phyloP scores from a whole-genome alignment of 2,888 invertebrate genomes.

The Hirtodrosophila cameraria region DNA sequence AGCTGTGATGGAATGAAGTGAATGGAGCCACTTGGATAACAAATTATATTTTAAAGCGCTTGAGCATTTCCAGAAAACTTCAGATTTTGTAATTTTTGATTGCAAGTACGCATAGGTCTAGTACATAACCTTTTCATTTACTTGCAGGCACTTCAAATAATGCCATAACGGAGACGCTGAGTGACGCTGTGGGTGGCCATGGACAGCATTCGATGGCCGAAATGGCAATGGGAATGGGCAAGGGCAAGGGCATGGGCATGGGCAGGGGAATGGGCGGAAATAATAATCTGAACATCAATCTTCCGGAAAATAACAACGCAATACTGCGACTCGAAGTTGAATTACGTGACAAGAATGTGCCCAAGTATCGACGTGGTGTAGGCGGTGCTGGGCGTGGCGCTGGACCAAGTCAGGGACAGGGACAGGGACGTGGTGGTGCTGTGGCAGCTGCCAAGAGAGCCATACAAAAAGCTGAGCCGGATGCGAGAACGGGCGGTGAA shows the following conservation, averaged over 20 bases:
- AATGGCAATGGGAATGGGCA: no score
- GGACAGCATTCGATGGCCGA: slow-evolving; percentile 37
- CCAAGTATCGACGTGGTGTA: slow-evolving; percentile 83
- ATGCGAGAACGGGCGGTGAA: slow-evolving; percentile 60
- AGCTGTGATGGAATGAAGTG: no score
- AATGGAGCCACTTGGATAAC: no score
- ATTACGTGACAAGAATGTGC: slow-evolving; percentile 84
- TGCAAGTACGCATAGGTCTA: no score
- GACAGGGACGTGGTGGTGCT: slow-evolving; percentile 82
- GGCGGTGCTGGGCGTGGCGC: slow-evolving; percentile 84
- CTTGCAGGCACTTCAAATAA: slow-evolving; percentile 72
- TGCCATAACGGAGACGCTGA: slow-evolving; percentile 51
- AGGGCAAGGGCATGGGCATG: slow-evolving; percentile 9
- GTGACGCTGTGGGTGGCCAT: slow-evolving; percentile 37
- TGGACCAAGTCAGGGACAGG: no score
- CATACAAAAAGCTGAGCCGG: slow-evolving; percentile 24
- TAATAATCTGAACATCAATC: slow-evolving; percentile 84
- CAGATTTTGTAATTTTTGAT: no score
- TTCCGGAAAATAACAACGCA: slow-evolving; percentile 84
- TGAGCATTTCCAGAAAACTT: no score
- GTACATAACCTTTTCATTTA: slow-evolving; percentile 48
- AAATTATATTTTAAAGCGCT: no score
- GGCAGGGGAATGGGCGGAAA: slow-evolving; percentile 58
- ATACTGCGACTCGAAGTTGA: slow-evolving; percentile 84
- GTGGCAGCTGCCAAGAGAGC: slow-evolving; percentile 40